These are phyloP conservation scores for Petrocephalus schoutedeni DNA, from an alignment of 2,797 vertebrate genomes.

Conservation along the genomic window DNA sequence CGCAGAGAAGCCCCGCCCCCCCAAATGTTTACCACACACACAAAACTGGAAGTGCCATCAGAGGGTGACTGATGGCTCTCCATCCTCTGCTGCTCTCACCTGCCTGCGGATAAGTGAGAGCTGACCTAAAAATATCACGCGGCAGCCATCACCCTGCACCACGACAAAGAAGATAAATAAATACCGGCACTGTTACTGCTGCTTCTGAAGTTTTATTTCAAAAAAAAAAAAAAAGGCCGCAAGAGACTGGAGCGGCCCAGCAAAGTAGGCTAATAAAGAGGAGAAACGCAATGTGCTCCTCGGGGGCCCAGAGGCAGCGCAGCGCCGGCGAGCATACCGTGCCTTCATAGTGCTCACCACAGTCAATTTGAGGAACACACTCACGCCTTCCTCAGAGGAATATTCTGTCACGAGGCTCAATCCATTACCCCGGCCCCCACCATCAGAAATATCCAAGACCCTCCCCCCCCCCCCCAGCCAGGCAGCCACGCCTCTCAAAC, in stretches of 20 bases:
- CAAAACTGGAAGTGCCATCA: not conserved
- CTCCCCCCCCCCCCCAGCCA: not conserved
- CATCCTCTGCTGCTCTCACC: not conserved
- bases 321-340: not conserved
- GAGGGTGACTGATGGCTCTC: not conserved
- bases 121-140: not conserved
- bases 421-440: constrained; percentile 48
- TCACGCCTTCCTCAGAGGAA: constrained; percentile 52
- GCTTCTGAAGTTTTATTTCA: not conserved
- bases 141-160: not conserved
- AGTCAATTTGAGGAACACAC: constrained; percentile 34
- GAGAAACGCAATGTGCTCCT: constrained; percentile 16
- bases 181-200: not conserved
- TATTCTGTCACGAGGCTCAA: constrained; percentile 41
- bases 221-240: not conserved
- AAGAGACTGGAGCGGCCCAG: not conserved
- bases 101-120: not conserved
- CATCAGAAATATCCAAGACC: constrained; percentile 44
- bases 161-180: not conserved
- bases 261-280: not conserved
- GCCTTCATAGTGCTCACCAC: constrained; percentile 32
- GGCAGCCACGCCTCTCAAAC: not conserved
- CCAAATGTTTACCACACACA: not conserved
- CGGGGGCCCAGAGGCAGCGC: constrained; percentile 11
- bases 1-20: not conserved